A percentile compares a stretch with the other conserved stretches of the same genome.
phyloP scores from a whole-genome alignment of 2,797 vertebrate genomes.

The Dryobates pubescens region DNA sequence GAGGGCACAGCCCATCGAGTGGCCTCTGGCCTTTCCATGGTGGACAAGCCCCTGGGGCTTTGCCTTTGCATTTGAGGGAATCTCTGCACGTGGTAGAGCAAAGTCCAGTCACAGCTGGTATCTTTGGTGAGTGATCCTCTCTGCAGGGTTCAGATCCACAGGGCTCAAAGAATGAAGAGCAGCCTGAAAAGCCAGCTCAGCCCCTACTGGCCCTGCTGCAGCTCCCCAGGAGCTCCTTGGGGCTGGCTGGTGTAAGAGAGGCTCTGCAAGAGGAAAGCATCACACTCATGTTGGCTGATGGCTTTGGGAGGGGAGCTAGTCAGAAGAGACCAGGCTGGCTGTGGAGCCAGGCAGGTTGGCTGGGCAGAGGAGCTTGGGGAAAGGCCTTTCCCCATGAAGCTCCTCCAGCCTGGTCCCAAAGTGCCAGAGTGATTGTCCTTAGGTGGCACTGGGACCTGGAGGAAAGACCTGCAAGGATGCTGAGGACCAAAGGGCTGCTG shows the following conservation, averaged over 20 bases:
- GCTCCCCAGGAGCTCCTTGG: too few relatives aligned
- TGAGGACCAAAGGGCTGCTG: too few relatives aligned
- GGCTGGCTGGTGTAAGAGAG: too few relatives aligned
- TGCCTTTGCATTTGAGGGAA: background rate
- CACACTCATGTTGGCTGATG: too few relatives aligned
- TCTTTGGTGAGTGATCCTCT: background rate
- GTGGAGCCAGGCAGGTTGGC: background rate
- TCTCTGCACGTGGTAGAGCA: background rate
- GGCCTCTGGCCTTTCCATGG: background rate
- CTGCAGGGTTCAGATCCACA: background rate
- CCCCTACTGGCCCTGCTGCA: too few relatives aligned
- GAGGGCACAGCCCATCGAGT: background rate
- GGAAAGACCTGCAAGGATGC: background rate
- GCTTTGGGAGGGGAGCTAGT: too few relatives aligned
- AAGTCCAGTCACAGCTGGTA: background rate
- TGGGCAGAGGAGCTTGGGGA: background rate
- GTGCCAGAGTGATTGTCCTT: background rate
- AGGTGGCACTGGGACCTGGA: background rate
- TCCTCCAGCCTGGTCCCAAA: background rate
- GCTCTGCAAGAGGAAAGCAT: too few relatives aligned
- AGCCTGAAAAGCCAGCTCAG: background rate
- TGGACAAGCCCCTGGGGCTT: rapidly evolving
- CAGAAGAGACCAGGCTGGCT: too few relatives aligned
- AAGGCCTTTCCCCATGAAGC: background rate
- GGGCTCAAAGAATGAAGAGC: background rate